Base-by-base conservation (phyloP, 1,140 invertebrate genomes). In the Pararge aegeria region DNA sequence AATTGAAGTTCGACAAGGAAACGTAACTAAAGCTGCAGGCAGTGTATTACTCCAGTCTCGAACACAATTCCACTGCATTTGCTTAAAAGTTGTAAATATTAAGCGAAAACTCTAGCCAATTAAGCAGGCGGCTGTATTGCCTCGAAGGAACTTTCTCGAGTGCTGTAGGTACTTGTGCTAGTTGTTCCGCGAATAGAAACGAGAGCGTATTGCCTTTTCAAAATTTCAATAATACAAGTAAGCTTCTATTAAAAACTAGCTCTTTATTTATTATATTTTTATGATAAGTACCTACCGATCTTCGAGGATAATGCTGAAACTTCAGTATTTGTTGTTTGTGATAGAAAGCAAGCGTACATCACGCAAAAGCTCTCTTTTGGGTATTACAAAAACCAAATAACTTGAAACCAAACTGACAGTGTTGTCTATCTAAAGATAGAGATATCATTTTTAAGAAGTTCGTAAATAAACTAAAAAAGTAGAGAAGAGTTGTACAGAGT, bases 41-140 rank as follows among this genome's bases (percentile, higher is more conserved):
- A 61, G 61, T 75, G 73, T 75, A 80, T 75, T 75, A 70, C 68
- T 51, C 61, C 51, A 67, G 68, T 81, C 69, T 72, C 65, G 66
- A 78, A 76, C 71, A 66, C 70, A 79, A 77, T 78, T 75, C 58
- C 62, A 78, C 70, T 74, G 63, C 71, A 77, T 79, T 80, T 75
- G 70, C 70, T 81, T 78, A 72, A 75, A 77, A 78, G 67, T 83
- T 76, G 77, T 74, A 74, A 71, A 80, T 80, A 79, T 81, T 75
- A 82, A 77, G 62, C 69, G 78, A 73, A 77, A 82, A 80, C 75
- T 80, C 76, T 68, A 76, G 78, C 78, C 80, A 83, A 84, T 83
- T 84, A 83, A 80, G 71, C 74, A 61, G 67, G 69, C 68, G 64
- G 73, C 70, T 61, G 66, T 73, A 74, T 74, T 73, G 66, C 67